Base-by-base conservation (phyloP, 2,113 vertebrate species). In the Catharus minimus region DNA sequence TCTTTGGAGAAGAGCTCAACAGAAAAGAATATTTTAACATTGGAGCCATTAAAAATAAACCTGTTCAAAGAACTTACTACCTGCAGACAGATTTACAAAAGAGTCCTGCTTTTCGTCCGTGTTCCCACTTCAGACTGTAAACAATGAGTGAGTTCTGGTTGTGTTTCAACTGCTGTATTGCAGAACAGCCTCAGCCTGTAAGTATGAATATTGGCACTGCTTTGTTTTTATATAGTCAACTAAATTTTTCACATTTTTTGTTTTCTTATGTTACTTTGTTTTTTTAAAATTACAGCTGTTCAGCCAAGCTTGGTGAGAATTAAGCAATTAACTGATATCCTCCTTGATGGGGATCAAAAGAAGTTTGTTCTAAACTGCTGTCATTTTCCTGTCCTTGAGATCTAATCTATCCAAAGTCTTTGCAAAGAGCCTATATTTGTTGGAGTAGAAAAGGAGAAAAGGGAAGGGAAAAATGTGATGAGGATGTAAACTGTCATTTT, bases 81-180 rank as follows among this genome's bases (percentile, higher is more conserved):
- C 72, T 89, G 76, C 65, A 90, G 77, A 78, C 77, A 80, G 58
- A 43, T 17, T 44, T 82, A 56, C 7, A 5, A 61, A 93, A 73
- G 68, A 90, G 81, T 96, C 55, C 82, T 85, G 72, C 88, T 87
- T 57, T 67, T 94, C 95, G 43, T 66, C 78, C 5, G 89, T 52
- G 44, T 86, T 94, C 88, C 53, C 44, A 64, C 95, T 92, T 93
- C 95, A 97, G 93, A 97, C 96, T 97, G 56, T 96, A 91, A 96
- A 94, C 92, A 88, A 98, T 99, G 98, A 99, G 98, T 89, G 98
- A 98, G 65, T 98, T 99, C 95, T 98, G 98, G 98, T 96, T 99
- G 96, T 99, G 98, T 95, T 98, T 99, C 98, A 98, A 98, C 98
- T 99, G 98, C 98, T 99, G 98, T 95, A 98, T 98, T 80, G 98